Conservation (phyloP, 2,888 invertebrate species). For the Cryptosula pallasiana region DNA sequence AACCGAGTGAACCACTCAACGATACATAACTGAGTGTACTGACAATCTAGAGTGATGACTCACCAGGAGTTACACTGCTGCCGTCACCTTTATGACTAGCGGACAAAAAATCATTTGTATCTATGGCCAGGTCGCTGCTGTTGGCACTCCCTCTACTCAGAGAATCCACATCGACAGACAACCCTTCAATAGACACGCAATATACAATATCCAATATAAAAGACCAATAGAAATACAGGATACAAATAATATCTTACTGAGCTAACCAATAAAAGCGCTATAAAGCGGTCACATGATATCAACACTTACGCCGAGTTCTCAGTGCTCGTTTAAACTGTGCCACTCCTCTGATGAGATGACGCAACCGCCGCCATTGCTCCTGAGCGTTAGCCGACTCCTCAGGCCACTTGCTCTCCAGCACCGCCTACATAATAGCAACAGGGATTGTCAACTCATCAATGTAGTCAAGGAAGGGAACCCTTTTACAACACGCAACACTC, state of each 20-base stretch:
- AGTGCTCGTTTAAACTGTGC: constrained; percentile 78
- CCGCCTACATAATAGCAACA: constrained; percentile 57
- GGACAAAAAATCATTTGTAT: not conserved
- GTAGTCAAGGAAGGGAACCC: too few relatives aligned
- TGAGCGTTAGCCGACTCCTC: constrained; percentile 71
- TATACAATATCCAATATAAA: too few relatives aligned
- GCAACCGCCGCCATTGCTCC: constrained; percentile 85
- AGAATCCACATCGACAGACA: constrained; percentile 29
- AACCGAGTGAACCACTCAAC: too few relatives aligned
- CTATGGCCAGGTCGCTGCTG: not conserved
- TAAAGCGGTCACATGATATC: not conserved
- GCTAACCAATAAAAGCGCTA: too few relatives aligned
- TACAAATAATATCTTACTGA: too few relatives aligned
- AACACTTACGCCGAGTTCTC: constrained; percentile 9
- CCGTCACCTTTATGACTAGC: not conserved
- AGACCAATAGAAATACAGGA: too few relatives aligned
- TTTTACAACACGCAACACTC: too few relatives aligned
- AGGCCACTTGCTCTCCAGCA: constrained; percentile 93
- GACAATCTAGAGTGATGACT: not conserved
- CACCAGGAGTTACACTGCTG: not conserved
- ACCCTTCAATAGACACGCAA: too few relatives aligned
- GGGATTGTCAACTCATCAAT: too few relatives aligned
- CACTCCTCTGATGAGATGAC: constrained; percentile 84
- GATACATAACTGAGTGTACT: too few relatives aligned
- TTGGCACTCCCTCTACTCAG: constrained; percentile 26